phyloP scores from a whole-genome alignment of 2,888 invertebrate species.

The Nephrotoma flavescens region DNA sequence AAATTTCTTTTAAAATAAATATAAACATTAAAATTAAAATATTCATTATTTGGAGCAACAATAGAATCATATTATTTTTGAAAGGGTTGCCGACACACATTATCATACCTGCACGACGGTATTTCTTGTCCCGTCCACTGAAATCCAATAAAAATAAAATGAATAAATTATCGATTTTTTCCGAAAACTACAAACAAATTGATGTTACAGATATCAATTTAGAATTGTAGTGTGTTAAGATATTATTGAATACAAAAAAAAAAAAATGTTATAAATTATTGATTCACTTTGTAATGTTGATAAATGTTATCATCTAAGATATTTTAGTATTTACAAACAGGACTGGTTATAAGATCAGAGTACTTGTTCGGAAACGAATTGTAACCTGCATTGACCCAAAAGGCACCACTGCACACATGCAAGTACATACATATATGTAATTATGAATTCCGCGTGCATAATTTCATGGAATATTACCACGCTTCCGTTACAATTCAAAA shows the following conservation, averaged over 20 bases:
- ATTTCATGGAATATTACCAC: background rate
- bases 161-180: background rate
- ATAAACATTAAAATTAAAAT: background rate
- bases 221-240: background rate
- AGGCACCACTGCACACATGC: background rate
- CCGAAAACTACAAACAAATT: background rate
- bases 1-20: background rate
- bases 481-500: background rate
- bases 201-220: background rate
- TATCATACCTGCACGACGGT: background rate
- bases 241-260: background rate
- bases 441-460: background rate
- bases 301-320: background rate
- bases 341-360: background rate
- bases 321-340: background rate
- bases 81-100: background rate
- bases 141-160: background rate
- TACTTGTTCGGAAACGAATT: background rate
- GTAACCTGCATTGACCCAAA: background rate
- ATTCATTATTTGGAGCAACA: background rate
- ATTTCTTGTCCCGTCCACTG: background rate
- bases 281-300: background rate
- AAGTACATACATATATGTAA: background rate
- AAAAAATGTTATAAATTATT: background rate
- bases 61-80: background rate